These are phyloP conservation scores for Rafetus swinhoei DNA, from an alignment of 2,113 vertebrate genomes.

Conservation along the genomic window DNA sequence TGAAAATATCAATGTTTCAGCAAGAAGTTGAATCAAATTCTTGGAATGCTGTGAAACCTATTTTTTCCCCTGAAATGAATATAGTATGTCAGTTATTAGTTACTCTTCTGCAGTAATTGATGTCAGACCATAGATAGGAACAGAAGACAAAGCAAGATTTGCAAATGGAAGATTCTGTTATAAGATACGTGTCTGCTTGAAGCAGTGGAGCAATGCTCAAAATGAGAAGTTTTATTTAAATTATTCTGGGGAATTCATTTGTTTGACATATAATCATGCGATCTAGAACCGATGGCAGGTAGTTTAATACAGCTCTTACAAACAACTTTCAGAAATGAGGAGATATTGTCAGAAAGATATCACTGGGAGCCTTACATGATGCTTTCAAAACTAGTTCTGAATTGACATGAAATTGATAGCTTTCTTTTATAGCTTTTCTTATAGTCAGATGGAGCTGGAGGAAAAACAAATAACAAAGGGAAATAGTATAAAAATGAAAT, in stretches of 20 bases:
- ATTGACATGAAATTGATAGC: slow-evolving; percentile 21
- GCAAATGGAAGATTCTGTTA: neutral
- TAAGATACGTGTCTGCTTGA: neutral
- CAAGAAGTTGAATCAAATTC: neutral
- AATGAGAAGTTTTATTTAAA: neutral
- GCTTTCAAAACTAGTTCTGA: slow-evolving; percentile 40
- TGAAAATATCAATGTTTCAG: neutral
- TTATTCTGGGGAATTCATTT: neutral
- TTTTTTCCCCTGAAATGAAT: neutral
- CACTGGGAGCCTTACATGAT: neutral
- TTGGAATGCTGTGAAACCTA: neutral
- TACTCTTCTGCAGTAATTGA: neutral
- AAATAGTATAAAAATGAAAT: neutral
- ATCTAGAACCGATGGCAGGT: neutral
- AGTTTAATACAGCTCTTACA: slow-evolving; percentile 6
- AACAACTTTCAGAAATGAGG: neutral
- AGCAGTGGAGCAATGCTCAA: neutral
- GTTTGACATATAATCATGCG: neutral
- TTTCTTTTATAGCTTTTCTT: neutral
- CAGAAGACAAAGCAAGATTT: neutral
- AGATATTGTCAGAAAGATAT: slow-evolving; percentile 25
- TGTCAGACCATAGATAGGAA: neutral
- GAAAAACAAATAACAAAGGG: neutral
- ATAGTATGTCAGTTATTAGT: neutral
- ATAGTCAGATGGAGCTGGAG: neutral